Evolutionary conservation across 2,797 vertebrate genomes (phyloP).

Genomic region (Streptopelia turtur): DNA sequence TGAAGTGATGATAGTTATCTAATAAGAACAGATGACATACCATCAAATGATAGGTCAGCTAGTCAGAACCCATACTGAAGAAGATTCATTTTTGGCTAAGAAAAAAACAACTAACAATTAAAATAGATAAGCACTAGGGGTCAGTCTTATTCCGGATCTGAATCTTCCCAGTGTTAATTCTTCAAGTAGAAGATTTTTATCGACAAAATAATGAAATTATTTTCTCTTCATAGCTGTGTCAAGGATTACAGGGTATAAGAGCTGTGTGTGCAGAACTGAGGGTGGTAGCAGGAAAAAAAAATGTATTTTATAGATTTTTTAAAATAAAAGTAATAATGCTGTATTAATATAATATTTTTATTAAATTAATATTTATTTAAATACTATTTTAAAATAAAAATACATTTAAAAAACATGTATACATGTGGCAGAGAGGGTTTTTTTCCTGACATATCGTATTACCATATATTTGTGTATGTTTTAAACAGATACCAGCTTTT

Average conservation of each 20-base stretch:
- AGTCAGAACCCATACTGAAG: background rate
- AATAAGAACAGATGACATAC: background rate
- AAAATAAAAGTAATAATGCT: too few relatives aligned
- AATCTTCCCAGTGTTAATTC: background rate
- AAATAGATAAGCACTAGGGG: slow-evolving; percentile 41
- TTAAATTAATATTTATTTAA: too few relatives aligned
- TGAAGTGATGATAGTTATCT: background rate
- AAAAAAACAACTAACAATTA: background rate
- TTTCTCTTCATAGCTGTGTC: background rate
- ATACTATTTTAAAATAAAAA: background rate
- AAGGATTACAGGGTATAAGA: background rate
- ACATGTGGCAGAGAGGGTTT: background rate
- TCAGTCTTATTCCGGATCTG: slow-evolving; percentile 46
- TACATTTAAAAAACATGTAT: background rate
- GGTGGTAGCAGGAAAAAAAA: background rate
- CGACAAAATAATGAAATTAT: background rate
- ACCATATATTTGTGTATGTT: background rate
- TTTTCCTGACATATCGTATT: background rate
- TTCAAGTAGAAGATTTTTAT: background rate
- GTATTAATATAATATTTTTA: too few relatives aligned
- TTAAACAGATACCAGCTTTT: background rate
- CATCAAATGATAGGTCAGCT: background rate
- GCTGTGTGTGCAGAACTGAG: background rate
- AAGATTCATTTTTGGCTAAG: background rate
- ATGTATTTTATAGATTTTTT: background rate